Percentiles rank a stretch among this genome's conserved stretches.
phyloP scores from a whole-genome alignment of 2,797 vertebrate genomes.

The Clarias fuscus region DNA sequence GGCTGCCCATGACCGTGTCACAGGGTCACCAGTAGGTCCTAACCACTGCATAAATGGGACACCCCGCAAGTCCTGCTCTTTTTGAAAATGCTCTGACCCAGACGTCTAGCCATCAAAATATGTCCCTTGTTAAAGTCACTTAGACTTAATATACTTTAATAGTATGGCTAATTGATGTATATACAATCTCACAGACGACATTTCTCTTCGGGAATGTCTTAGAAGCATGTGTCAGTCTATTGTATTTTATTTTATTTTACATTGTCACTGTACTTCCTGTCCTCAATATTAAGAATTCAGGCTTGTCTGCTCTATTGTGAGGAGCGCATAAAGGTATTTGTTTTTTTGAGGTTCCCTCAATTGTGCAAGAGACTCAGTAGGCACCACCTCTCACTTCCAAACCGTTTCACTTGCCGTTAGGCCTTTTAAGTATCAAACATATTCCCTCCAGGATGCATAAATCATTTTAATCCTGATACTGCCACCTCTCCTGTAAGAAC shows the following conservation, averaged over 20 bases:
- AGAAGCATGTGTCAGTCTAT: background rate
- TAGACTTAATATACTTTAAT: background rate
- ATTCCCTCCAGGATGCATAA: slow-evolving; percentile 53
- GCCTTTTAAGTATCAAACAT: slow-evolving; percentile 50
- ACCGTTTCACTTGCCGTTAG: slow-evolving; percentile 43
- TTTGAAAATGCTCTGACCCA: background rate
- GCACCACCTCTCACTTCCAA: slow-evolving; percentile 43
- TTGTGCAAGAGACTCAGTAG: slow-evolving; percentile 16
- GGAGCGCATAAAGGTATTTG: slow-evolving; percentile 49
- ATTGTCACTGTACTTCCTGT: background rate
- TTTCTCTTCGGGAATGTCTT: background rate
- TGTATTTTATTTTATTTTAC: background rate
- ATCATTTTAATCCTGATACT: slow-evolving; percentile 54
- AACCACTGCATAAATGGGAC: background rate
- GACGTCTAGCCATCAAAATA: background rate
- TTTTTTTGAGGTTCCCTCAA: slow-evolving; percentile 39
- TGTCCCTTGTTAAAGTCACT: background rate
- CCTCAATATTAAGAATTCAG: slow-evolving; percentile 9
- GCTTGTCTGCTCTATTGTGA: slow-evolving; percentile 18
- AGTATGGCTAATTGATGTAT: too few species aligned
- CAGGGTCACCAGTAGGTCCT: background rate
- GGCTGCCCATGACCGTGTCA: background rate
- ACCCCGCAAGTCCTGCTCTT: background rate
- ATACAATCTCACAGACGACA: background rate
- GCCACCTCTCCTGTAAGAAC: slow-evolving; percentile 58